Evolutionary conservation across 1,140 invertebrate species (phyloP).

Genomic region (Leptestheria dahalacensis): DNA sequence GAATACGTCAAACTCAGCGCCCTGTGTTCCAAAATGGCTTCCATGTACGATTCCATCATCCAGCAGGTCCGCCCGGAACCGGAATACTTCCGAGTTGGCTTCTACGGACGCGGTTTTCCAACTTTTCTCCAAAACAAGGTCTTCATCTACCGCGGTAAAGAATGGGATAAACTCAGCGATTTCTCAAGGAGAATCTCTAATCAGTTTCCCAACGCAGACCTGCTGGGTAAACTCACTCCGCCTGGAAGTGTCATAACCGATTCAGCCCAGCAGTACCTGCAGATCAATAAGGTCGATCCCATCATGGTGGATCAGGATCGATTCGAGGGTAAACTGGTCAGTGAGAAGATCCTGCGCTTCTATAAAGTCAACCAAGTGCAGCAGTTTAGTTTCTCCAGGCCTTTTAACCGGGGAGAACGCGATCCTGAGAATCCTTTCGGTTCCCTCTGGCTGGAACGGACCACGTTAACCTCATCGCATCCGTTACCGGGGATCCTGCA

Average conservation of each 20-base stretch:
- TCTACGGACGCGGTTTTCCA: conserved; percentile 80
- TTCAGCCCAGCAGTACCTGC: conserved; percentile 60
- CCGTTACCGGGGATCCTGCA: conserved; percentile 69
- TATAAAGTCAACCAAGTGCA: conserved; percentile 44
- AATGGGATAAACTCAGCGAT: conserved; percentile 74
- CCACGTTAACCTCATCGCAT: conserved; percentile 54
- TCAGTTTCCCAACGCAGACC: conserved; percentile 74
- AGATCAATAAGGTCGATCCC: conserved; percentile 84
- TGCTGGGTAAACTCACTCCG: conserved; percentile 62
- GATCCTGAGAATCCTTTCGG: conserved; percentile 61
- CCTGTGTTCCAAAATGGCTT: conserved; percentile 59
- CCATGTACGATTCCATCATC: conserved; percentile 73
- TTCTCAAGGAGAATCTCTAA: conserved; percentile 71
- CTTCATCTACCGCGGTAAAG: conserved; percentile 72
- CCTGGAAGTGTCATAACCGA: conserved; percentile 64
- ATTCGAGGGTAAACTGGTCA: conserved; percentile 53
- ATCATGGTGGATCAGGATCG: conserved; percentile 59
- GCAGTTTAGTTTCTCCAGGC: conserved; percentile 74
- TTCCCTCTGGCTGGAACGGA: conserved; percentile 76
- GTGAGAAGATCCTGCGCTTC: conserved; percentile 49
- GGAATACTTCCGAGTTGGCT: conserved; percentile 84
- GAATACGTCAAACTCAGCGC: conserved; percentile 66
- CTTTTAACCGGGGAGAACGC: conserved; percentile 49
- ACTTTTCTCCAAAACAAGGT: conserved; percentile 69
- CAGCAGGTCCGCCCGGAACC: conserved; percentile 62